A percentile compares a stretch with the other conserved stretches of the same genome.
Evolutionary conservation across 2,888 invertebrate species (phyloP).

Genomic region (Tethea ocularis): DNA sequence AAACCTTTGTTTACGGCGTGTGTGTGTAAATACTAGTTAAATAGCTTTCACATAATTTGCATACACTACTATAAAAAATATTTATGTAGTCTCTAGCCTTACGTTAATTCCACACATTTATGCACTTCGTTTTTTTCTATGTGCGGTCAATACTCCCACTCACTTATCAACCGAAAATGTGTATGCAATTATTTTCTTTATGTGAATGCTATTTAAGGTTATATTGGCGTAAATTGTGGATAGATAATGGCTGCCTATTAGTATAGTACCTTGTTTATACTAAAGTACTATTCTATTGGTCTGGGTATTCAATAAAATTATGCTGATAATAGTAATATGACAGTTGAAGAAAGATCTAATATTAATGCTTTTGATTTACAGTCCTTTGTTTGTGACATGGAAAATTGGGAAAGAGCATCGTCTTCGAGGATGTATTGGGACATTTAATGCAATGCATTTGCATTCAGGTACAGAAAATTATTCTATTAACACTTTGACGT

Average conservation of each 20-base stretch:
- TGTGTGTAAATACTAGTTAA: slow-evolving; percentile 11
- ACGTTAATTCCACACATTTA: slow-evolving; percentile 18
- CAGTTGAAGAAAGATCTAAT: slow-evolving; percentile 2
- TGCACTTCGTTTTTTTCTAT: neutral
- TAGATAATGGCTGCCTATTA: slow-evolving; percentile 1
- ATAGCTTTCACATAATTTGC: slow-evolving; percentile 36
- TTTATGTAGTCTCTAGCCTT: slow-evolving; percentile 14
- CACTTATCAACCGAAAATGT: slow-evolving; percentile 3
- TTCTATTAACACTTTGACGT: slow-evolving; percentile 2
- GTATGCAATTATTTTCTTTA: neutral
- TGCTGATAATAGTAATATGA: slow-evolving; percentile 7
- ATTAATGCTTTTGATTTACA: slow-evolving; percentile 69
- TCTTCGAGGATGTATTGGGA: slow-evolving; percentile 99
- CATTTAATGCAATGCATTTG: slow-evolving; percentile 98
- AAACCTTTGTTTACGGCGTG: slow-evolving; percentile 14
- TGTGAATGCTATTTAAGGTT: neutral
- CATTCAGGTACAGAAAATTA: slow-evolving; percentile 86
- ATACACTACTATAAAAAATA: slow-evolving; percentile 19
- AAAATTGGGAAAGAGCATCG: slow-evolving; percentile 98
- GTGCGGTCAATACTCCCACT: slow-evolving; percentile 9
- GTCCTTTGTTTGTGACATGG: slow-evolving; percentile 99
- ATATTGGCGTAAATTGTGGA: neutral
- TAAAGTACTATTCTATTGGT: neutral
- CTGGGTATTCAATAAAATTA: neutral
- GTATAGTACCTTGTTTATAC: neutral